Evolutionary conservation across 1,140 invertebrate genomes (phyloP).

Genomic region (Lamellibrachia luymesi): DNA sequence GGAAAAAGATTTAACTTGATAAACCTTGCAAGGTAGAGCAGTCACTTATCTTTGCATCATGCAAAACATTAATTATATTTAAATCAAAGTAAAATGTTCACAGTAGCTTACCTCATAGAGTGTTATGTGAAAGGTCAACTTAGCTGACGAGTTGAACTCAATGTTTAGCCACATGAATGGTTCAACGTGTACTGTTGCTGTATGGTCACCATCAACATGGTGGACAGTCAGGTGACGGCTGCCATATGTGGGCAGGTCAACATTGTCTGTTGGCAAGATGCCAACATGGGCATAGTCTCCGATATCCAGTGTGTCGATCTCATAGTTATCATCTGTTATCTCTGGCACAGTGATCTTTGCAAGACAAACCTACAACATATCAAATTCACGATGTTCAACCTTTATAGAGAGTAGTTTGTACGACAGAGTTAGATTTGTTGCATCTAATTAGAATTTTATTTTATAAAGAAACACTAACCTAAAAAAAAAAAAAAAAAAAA

Average conservation of each 20-base stretch:
- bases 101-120: constrained; percentile 36
- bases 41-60: too few species aligned
- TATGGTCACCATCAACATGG: constrained; percentile 40
- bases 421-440: too few species aligned
- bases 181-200: constrained; percentile 40
- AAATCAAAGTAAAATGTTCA: neutral
- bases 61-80: too few species aligned
- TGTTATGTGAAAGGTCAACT: constrained; percentile 40
- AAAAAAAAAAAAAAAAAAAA: too few species aligned
- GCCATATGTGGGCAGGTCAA: constrained; percentile 27
- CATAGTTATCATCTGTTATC: constrained; percentile 24
- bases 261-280: constrained; percentile 32
- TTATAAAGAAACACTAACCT: too few species aligned
- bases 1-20: too few species aligned
- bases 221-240: constrained; percentile 30
- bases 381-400: neutral
- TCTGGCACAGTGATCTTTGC: constrained; percentile 36
- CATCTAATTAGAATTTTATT: too few species aligned
- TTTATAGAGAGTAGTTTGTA: too few species aligned
- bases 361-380: constrained; percentile 30
- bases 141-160: constrained; percentile 38
- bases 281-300: constrained; percentile 36
- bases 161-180: constrained; percentile 43
- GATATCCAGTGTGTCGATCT: constrained; percentile 34
- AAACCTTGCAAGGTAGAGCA: too few species aligned